Base-by-base conservation (phyloP, 1,140 invertebrate species). In the Heliconius nattereri region DNA sequence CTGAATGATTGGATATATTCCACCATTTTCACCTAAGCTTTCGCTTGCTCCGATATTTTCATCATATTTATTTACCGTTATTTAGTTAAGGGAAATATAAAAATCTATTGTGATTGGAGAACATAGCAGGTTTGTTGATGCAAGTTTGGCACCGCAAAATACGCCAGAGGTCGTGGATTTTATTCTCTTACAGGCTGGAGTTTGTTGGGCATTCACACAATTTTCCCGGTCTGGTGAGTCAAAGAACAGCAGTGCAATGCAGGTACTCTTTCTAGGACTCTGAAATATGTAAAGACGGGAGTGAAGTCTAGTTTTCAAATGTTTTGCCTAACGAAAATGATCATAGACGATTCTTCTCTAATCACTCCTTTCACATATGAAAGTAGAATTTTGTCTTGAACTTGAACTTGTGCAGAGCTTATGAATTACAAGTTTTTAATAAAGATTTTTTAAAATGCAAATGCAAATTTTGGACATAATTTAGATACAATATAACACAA, bases 1-100 rank as follows among this genome's bases (percentile, higher is more conserved):
- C 77, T 78, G 77, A 78, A 78, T 78, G 77, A 78, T 78, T 78
- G 71, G 77, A 78, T 78, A 32, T 78, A 78, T 78, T 78, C 71
- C 71, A 73, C 49, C 76, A 54, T 77, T 77, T 77, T 54, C 76
- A 77, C 76, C 76, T 54, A 77, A 77, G 76, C 76, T 71, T 70
- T 66, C 19, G 60, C 60, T 76, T 49, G 70, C 40, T 45, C 57
- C 70, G 70, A 77, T 77, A 77, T 77, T 77, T 77, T 29, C 29
- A 72, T 66, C n/a, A 45, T 32, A 76, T 71, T 71, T 77, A 71
- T 77, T 72, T 72, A 77, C 66, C 49, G 70, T 29, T 77, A 72
- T 77, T 77, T 72, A 52, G 8, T 71, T 71, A 32, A 71, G 35
- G 57, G 57, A 11, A 70, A 71, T 76, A 49, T 76, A 45, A 16